Evolutionary conservation across 1,140 invertebrate species (phyloP).

Genomic region (Penaeus chinensis): DNA sequence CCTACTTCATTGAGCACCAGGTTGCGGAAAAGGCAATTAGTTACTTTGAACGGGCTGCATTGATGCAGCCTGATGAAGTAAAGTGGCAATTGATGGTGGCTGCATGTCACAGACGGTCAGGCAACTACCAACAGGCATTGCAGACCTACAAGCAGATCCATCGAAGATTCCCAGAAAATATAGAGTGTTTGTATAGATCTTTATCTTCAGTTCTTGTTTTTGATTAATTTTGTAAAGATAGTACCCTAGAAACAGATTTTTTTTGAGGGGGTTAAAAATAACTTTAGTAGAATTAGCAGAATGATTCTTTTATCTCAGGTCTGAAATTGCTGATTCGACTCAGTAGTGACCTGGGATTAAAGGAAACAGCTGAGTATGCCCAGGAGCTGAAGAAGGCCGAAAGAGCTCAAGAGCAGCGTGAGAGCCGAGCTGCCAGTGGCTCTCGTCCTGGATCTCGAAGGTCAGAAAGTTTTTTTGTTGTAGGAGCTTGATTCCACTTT

Average conservation of each 20-base stretch:
- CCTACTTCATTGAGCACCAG: slow-evolving; percentile 83
- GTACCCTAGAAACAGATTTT: neutral
- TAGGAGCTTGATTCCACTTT: neutral
- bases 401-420: slow-evolving; percentile 78
- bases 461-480: slow-evolving; percentile 17
- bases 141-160: slow-evolving; percentile 82
- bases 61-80: slow-evolving; percentile 87
- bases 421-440: slow-evolving; percentile 65
- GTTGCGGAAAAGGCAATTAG: slow-evolving; percentile 84
- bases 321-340: slow-evolving; percentile 86
- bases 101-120: slow-evolving; percentile 83
- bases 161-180: slow-evolving; percentile 84
- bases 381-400: slow-evolving; percentile 85
- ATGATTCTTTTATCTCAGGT: slow-evolving; percentile 68
- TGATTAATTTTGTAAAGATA: neutral
- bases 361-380: slow-evolving; percentile 83
- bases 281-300: neutral
- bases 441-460: slow-evolving; percentile 61
- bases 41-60: slow-evolving; percentile 88
- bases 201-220: neutral
- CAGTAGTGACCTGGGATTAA: slow-evolving; percentile 84
- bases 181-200: slow-evolving; percentile 76
- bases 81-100: slow-evolving; percentile 89
- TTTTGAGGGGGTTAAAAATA: neutral
- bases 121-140: slow-evolving; percentile 86